These are phyloP conservation scores for Zaprionus davidi DNA, from an alignment of 1,140 invertebrate genomes.

Conservation along the genomic window DNA sequence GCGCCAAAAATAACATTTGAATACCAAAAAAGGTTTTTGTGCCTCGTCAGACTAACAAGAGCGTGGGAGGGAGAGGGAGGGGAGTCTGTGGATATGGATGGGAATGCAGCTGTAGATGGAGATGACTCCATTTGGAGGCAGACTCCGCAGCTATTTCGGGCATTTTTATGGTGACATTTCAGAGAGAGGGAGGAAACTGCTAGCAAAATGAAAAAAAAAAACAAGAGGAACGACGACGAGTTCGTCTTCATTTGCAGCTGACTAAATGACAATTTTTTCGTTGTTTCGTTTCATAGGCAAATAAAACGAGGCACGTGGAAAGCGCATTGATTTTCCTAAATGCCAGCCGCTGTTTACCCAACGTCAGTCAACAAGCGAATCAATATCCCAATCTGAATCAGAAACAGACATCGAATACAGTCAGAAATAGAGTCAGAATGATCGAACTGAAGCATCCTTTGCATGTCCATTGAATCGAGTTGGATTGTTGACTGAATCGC, in stretches of 20 bases:
- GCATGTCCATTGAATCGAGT: constrained; percentile 39
- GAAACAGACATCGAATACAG: not conserved
- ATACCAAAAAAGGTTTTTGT: constrained; percentile 74
- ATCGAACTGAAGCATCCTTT: constrained; percentile 37
- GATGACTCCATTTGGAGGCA: constrained; percentile 59
- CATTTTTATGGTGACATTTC: constrained; percentile 28
- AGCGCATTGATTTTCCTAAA: constrained; percentile 67
- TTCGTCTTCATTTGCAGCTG: constrained; percentile 61
- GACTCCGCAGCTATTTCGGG: constrained; percentile 42
- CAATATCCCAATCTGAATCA: constrained; percentile 16
- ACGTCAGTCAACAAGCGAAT: constrained; percentile 33
- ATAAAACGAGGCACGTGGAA: constrained; percentile 27
- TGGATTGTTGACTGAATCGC: constrained; percentile 55
- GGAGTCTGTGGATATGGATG: not conserved
- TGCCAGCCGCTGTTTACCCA: constrained; percentile 54
- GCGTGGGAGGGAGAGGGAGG: not conserved
- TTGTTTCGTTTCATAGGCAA: constrained; percentile 46
- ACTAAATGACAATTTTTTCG: constrained; percentile 67
- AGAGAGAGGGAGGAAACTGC: not conserved
- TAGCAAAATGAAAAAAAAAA: too few species aligned
- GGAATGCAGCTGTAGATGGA: constrained; percentile 45
- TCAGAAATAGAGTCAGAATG: constrained; percentile 29
- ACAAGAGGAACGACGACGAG: constrained; percentile 1
- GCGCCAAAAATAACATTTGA: constrained; percentile 77
- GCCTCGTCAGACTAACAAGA: constrained; percentile 57